phyloP scores from a whole-genome alignment of 2,797 vertebrate species.

The Characodon lateralis region DNA sequence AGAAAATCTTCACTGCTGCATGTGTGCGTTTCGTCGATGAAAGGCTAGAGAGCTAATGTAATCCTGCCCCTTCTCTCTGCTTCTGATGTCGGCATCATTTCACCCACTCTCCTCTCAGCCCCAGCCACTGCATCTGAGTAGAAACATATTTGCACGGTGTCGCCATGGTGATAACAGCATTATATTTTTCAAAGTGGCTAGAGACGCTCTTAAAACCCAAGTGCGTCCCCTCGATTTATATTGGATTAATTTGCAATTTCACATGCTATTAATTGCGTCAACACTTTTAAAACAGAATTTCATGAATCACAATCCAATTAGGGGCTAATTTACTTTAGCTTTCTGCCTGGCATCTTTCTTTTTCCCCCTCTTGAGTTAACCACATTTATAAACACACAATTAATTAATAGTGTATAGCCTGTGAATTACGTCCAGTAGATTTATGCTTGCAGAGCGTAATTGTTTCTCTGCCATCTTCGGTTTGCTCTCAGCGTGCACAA shows the following conservation, averaged over 20 bases:
- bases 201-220: constrained; percentile 57
- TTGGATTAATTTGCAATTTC: constrained; percentile 81
- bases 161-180: constrained; percentile 60
- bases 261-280: constrained; percentile 81
- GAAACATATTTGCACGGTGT: constrained; percentile 65
- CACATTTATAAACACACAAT: constrained; percentile 78
- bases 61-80: constrained; percentile 17
- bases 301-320: constrained; percentile 81
- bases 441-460: constrained; percentile 76
- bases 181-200: constrained; percentile 58
- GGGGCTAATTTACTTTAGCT: constrained; percentile 76
- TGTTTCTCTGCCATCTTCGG: constrained; percentile 59
- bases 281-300: constrained; percentile 76
- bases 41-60: constrained; percentile 44
- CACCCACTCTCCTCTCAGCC: constrained; percentile 18
- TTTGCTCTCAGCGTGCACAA: constrained; percentile 37
- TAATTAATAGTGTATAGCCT: constrained; percentile 75
- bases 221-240: constrained; percentile 54
- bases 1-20: constrained; percentile 36
- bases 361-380: constrained; percentile 60
- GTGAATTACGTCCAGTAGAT: constrained; percentile 74
- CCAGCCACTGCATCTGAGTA: constrained; percentile 29
- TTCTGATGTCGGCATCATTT: constrained; percentile 20
- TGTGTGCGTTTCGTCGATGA: constrained; percentile 38
- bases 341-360: constrained; percentile 46